Evolutionary conservation across 2,888 invertebrate genomes (phyloP), one percentile per base, ranked within the genome.

Genomic region (Aphelenchoides bicaudatus): DNA sequence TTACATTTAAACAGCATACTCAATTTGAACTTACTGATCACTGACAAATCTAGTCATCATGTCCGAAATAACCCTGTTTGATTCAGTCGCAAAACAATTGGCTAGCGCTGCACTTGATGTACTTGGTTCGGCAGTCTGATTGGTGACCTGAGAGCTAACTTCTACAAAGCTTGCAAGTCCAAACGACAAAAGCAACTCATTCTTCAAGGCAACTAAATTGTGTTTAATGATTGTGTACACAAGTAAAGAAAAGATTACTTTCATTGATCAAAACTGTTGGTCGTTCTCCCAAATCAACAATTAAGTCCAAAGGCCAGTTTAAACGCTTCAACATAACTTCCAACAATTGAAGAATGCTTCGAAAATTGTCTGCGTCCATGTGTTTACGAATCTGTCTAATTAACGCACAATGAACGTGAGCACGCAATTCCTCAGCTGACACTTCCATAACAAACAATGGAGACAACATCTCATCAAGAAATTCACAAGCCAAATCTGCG

Each of bases 401-500:
- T 6, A 43, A n/a, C 43, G 23, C 10, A n/a, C 25, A 19, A 8
- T 21, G 6, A n/a, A 43, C 10, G 21, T 19, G 16, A 8, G 25
- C 10, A 6, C 43, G 43, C 43, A 43, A n/a, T 8, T 10, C 25
- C 43, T 19, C 23, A 10, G 43, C 21, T 10, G 16, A 10, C 21
- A 6, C 16, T 10, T 43, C 43, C 21, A 25, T 19, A n/a, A 43
- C 16, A n/a, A 19, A 8, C 10, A 43, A 10, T 6, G 23, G 21
- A 10, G 10, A 25, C 16, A 19, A 25, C 43, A 43, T 8, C 8
- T 43, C 43, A 8, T 43, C 25, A 8, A n/a, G 23, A 8, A 43
- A 8, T 25, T 43, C 43, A n/a, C 43, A 25, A n/a, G 43, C 43
- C 43, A 43, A 43, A 10, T 43, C 43, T 10, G n/a, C 43, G 6